Conservation (phyloP, 2,797 vertebrate genomes). For the Philypnodon macrostomus region DNA sequence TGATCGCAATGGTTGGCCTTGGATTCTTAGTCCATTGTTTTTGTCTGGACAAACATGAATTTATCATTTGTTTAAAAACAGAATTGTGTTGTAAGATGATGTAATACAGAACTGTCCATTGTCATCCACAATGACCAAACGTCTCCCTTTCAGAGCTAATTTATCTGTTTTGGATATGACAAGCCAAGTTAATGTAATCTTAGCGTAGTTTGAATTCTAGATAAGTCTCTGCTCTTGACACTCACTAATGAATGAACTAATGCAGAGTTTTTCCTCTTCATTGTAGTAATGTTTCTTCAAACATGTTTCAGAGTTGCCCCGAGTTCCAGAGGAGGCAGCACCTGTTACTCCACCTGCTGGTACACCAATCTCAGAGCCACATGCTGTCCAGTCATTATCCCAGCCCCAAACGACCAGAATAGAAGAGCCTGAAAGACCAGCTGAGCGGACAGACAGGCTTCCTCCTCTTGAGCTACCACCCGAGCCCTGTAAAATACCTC, state of each 20-base stretch:
- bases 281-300: neutral
- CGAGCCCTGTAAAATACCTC: constrained; percentile 66
- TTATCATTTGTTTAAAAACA: too few species aligned
- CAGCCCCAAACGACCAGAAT: constrained; percentile 52
- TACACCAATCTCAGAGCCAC: constrained; percentile 50
- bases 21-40: neutral
- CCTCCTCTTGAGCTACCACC: constrained; percentile 54
- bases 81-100: too few species aligned
- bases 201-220: too few species aligned
- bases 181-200: too few species aligned
- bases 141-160: too few species aligned
- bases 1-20: constrained; percentile 68
- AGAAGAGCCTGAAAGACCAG: constrained; percentile 59
- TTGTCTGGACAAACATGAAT: too few species aligned
- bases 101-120: too few species aligned
- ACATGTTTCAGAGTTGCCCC: constrained; percentile 49
- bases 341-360: constrained; percentile 56
- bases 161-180: too few species aligned
- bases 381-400: constrained; percentile 66
- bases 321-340: constrained; percentile 70
- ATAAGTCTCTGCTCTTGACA: too few species aligned
- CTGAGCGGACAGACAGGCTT: constrained; percentile 50
- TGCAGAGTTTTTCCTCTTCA: too few species aligned
- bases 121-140: too few species aligned
- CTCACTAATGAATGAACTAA: too few species aligned